Conservation (phyloP, 2,797 vertebrate species). For the Halcyon badia region DNA sequence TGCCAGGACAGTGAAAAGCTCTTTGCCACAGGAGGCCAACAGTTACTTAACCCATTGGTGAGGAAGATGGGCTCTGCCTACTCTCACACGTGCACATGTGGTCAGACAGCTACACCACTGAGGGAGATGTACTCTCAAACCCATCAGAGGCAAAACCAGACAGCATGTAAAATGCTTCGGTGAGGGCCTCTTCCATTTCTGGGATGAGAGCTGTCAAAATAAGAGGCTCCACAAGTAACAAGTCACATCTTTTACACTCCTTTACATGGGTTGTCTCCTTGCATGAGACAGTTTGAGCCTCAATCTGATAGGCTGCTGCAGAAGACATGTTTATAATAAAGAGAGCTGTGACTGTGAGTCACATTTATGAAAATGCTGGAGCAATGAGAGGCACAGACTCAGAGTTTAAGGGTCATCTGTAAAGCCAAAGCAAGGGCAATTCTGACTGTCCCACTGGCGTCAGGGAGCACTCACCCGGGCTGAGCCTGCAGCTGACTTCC, state of each 20-base stretch:
- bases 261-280: neutral
- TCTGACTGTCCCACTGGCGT: neutral
- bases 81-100: rapidly evolving
- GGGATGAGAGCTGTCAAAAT: neutral
- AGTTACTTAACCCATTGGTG: neutral
- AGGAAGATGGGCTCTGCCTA: neutral
- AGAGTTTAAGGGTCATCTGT: neutral
- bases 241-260: neutral
- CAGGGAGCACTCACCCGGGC: conserved; percentile 84
- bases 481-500: conserved; percentile 92
- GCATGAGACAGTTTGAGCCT: neutral
- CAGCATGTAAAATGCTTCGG: neutral
- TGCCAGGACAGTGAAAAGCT: neutral
- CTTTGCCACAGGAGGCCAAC: neutral
- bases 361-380: neutral
- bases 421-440: neutral
- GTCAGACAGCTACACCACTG: neutral
- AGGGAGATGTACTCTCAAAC: neutral
- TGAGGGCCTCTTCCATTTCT: neutral
- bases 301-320: neutral
- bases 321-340: neutral
- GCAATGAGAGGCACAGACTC: neutral
- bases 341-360: neutral
- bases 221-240: neutral
- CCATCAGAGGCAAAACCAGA: neutral